Evolutionary conservation across 2,113 vertebrate genomes (phyloP), one percentile per base, ranked within the genome.

Genomic region (Tetrao urogallus): DNA sequence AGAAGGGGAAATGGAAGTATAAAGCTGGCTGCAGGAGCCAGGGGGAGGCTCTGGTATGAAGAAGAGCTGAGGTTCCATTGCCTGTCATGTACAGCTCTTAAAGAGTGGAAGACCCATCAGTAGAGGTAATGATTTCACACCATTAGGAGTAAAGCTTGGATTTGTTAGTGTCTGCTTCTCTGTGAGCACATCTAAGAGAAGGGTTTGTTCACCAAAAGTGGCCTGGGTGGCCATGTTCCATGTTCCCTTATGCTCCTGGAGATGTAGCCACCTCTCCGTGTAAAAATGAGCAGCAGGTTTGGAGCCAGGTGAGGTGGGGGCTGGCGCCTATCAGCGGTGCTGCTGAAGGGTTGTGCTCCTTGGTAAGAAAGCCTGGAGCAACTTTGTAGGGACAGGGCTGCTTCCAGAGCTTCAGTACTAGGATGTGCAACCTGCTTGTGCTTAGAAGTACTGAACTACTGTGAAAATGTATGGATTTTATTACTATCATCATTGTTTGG

Each of bases 261-360:
- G 61, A 2, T 43, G 34, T 32, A 32, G 1, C 25, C 22, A 32
- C 3, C 48, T 43, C 43, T 72, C 8, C 25, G 15, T 28, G 15
- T 48, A 22, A 21, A 69, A 69, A 7, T 40, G 63, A 36, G 4
- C 5, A 0, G 8, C 8, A 54, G 20, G 22, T 3, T 14, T 40
- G 48, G 47, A 40, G 48, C 27, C 6, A 3, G 58, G 20, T 32
- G 72, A 25, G 36, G 3, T 3, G 36, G 27, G 45, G 45, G 75
- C 43, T 70, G 72, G 36, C 47, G n/a, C 19, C 30, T 25, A 0
- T 7, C 2, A 48, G 0, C 42, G 6, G 40, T 1, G 0, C 25
- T 24, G 18, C 13, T 30, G 42, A 11, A 13, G 27, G 74, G 27
- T 2, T 10, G n/a, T 0, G 1, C 18, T 76, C 14, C 50, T 36